These are phyloP conservation scores for Drosophila anomalata DNA, from an alignment of 2,888 invertebrate genomes.

Conservation along the genomic window DNA sequence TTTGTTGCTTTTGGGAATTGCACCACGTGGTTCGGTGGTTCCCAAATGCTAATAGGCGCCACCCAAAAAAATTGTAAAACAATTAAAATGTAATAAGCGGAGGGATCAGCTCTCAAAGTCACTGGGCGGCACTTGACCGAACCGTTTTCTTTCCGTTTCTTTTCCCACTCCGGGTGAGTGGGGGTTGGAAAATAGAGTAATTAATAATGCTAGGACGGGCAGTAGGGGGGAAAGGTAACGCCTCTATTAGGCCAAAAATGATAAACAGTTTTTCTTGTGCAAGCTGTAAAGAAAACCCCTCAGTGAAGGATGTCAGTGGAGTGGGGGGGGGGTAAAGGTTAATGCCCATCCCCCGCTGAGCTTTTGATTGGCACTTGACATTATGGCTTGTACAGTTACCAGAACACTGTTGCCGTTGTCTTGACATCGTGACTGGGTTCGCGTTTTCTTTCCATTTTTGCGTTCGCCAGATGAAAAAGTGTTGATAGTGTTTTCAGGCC, in stretches of 20 bases:
- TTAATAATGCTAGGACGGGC: conserved; percentile 62
- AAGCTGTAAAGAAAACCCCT: conserved; percentile 14
- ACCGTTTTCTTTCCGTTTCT: conserved; percentile 25
- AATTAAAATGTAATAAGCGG: conserved; percentile 80
- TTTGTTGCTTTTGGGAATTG: conserved; percentile 66
- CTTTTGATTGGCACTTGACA: conserved; percentile 78
- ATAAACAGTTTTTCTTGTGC: conserved; percentile 69
- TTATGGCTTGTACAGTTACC: conserved; percentile 57
- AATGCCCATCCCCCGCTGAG: conserved; percentile 45
- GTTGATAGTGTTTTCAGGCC: conserved; percentile 45
- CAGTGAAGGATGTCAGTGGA: conserved; percentile 37
- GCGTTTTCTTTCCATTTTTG: conserved; percentile 4
- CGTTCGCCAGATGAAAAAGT: conserved; percentile 52
- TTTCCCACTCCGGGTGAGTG: conserved; percentile 1
- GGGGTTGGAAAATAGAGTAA: conserved; percentile 71
- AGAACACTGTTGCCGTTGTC: conserved; percentile 50
- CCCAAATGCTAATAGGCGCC: conserved; percentile 73
- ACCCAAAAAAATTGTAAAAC: conserved; percentile 77
- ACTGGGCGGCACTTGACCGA: conserved; percentile 68
- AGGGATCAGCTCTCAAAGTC: conserved; percentile 47
- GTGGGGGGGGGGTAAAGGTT: conserved; percentile 23
- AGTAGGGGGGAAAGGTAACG: conserved; percentile 50
- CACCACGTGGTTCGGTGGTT: conserved; percentile 67
- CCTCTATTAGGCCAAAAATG: conserved; percentile 76
- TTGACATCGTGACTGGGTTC: conserved; percentile 63